Conservation (phyloP, 2,113 vertebrate species). For the Alethe castanea region DNA sequence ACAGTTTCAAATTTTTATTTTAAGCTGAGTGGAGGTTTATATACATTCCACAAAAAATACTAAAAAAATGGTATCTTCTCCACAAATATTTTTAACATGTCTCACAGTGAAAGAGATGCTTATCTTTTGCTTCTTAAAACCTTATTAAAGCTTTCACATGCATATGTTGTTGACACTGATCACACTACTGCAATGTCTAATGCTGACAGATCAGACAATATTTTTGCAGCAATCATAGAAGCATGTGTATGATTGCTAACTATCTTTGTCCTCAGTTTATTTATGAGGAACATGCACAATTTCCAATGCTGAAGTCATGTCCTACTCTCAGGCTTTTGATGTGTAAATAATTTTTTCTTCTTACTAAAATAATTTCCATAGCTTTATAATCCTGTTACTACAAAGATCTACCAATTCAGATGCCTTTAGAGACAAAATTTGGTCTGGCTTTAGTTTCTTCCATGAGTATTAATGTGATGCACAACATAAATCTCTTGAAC, state of each 20-base stretch:
- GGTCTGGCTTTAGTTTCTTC: not conserved
- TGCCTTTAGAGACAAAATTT: not conserved
- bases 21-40: not conserved
- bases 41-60: not conserved
- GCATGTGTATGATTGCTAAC: slow-evolving; percentile 9
- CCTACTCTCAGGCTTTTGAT: slow-evolving; percentile 35
- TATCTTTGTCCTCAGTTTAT: slow-evolving; percentile 26
- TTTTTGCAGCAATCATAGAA: slow-evolving; percentile 22
- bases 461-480: not conserved
- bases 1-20: not conserved
- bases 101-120: not conserved
- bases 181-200: not conserved
- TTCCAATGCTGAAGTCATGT: slow-evolving; percentile 3
- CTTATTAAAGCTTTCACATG: not conserved
- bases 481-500: not conserved
- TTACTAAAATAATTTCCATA: slow-evolving; percentile 8
- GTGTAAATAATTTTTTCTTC: slow-evolving; percentile 22
- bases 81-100: not conserved
- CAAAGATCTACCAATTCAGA: not conserved
- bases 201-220: not conserved
- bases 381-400: not conserved
- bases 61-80: not conserved
- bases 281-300: not conserved
- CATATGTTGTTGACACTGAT: not conserved
- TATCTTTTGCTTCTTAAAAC: not conserved